Evolutionary conservation across 2,113 vertebrate species (phyloP), one percentile per base, ranked within the genome.

Genomic region (Lophius piscatorius): DNA sequence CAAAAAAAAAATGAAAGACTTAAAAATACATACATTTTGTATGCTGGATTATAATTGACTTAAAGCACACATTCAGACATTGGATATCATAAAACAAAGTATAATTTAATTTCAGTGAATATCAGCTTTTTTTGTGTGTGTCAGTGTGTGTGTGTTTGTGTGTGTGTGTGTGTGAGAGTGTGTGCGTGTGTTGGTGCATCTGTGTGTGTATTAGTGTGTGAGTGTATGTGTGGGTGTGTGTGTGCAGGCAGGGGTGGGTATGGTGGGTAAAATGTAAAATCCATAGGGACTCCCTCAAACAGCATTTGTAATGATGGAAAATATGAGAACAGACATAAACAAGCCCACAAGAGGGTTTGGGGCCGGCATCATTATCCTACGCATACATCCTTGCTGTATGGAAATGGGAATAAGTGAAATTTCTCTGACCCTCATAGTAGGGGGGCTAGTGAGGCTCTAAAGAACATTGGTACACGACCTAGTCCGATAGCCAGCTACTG

Each of bases 281-380:
- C 93, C 91, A 81, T 46, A 57, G 92, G 92, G 91, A 93, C 89
- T 90, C 87, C 85, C 92, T 95, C 91, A 94, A 94, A 94, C 91
- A 88, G 93, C 91, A 94, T 93, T 87, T 89, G 86, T 94, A 94
- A 96, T 92, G 92, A 96, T 86, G 74, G 75, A 86, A 94, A 46
- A 44, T 92, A 93, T 91, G 85, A 91, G 91, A 91, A 92, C 84
- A 93, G 90, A 93, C 90, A 90, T 91, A 94, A 93, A 95, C 90
- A 95, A 94, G 91, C 87, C 83, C 90, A 91, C 88, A 91, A 92
- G 88, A 88, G 89, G 88, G 90, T 92, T 90, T 85, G 88, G 82
- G 90, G 89, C 89, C 83, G 82, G 86, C 86, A 91, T 95, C 92
- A 92, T 95, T 94, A 94, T 91, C 82, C 89, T 86, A 89, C 88